A percentile compares a stretch with the other conserved stretches of the same genome.
phyloP scores from a whole-genome alignment of 2,113 vertebrate genomes.

The Myocastor coypus region DNA sequence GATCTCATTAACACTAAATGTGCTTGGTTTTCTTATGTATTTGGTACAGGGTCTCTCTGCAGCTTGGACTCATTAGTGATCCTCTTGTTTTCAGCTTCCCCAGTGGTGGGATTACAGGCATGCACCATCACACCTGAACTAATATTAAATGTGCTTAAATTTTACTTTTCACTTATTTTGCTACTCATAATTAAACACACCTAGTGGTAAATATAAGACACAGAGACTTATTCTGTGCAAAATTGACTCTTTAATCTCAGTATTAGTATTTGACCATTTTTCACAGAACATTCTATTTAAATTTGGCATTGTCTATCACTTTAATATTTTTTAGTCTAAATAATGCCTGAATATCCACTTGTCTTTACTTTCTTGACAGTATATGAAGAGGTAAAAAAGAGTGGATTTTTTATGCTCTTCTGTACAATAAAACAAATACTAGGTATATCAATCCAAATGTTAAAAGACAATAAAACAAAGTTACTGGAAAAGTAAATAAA shows the following conservation, averaged over 20 bases:
- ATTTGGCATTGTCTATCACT: neutral
- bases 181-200: neutral
- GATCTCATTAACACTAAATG: neutral
- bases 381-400: neutral
- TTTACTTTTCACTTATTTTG: neutral
- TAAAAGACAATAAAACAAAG: neutral
- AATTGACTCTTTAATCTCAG: neutral
- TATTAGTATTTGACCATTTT: neutral
- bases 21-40: neutral
- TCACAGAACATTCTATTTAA: neutral
- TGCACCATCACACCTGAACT: neutral
- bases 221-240: neutral
- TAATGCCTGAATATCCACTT: neutral
- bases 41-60: no score
- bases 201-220: conserved; percentile 3
- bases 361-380: conserved; percentile 40
- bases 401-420: neutral
- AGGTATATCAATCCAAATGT: neutral
- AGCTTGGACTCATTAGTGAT: no score
- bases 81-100: no score
- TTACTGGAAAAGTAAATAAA: neutral
- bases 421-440: neutral
- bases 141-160: conserved; percentile 11
- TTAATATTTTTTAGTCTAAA: conserved; percentile 23
- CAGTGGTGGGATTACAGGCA: no score